Base-by-base conservation (phyloP, 2,888 invertebrate species). In the Netelia virgata region DNA sequence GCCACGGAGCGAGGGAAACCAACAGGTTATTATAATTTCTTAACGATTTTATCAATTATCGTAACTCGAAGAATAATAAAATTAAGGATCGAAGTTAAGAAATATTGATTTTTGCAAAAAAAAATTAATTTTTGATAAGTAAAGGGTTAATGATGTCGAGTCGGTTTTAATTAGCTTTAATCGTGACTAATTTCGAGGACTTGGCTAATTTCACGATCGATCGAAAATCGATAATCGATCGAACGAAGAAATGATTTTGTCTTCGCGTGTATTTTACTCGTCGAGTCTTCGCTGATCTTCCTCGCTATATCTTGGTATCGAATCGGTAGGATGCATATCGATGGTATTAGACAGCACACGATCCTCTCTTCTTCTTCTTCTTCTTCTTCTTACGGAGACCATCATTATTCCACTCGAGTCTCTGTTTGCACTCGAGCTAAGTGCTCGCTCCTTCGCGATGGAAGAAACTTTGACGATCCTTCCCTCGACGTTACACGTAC, bases 401-500 rank as follows among this genome's bases (percentile, higher is more conserved):
- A 84, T 84, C 82, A 82, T 84, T 84, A 84, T 84, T 84, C 84
- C 78, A 66, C 82, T 84, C 84, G 63, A 75, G 84, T 84, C 75
- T 82, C 82, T 82, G 82, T 82, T 84, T 84, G 78, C 84, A 84
- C 84, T 84, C 74, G 78, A 78, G 84, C 74, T 82, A 82, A 84
- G 84, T 84, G 82, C 78, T 78, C 75, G 84, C 70, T 81, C 69
- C 74, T 69, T 59, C 75, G 41, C 55, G 63, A 20, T 70, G 69
- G 64, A 77, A 78, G 70, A 43, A 79, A 43, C 84, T 70, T 77
- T 70, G 77, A 81, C 84, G 82, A 84, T 82, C 78, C 70, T 50
- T 14, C 50, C 50, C 41, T 53, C 69, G 2, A 9, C 20, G 50
- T 14, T 43, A 59, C 50, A 16, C 36, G n/a, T 20, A 55, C 14